Base-by-base conservation (phyloP, 1,140 invertebrate species). In the Drosophila quadrilineata region DNA sequence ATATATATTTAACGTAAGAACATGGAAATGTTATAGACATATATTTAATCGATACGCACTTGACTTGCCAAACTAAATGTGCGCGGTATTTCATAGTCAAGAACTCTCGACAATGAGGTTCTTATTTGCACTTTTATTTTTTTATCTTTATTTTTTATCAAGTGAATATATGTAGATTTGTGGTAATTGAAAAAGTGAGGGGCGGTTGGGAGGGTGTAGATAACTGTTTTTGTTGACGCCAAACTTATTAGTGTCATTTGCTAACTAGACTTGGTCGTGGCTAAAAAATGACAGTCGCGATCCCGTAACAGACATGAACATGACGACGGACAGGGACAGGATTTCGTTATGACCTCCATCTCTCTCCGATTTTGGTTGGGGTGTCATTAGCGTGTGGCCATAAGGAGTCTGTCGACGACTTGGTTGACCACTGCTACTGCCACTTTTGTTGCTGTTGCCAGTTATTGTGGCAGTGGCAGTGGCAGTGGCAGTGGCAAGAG, bases 191-290 rank as follows among this genome's bases (percentile, higher is more conserved):
- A 59, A 50, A 66, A 59, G 10, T 2, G 3, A 14, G 17, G 26
- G 10, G 45, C 26, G 21, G 9, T 1, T 21, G 4, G 9, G 4
- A 10, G 16, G 6, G n/a, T n/a, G n/a, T n/a, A n/a, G n/a, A n/a
- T n/a, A n/a, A n/a, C 35, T 16, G 19, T 8, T 10, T 1, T 8
- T 24, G 10, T 3, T 35, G 36, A 26, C 29, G 31, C 33, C 41
- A 49, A 49, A 67, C 56, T 60, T 67, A 67, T 67, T 52, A 67
- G 38, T 46, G 56, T 45, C 63, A 66, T 66, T 66, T 66, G 56
- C 46, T 50, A n/a, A n/a, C n/a, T n/a, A 24, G 17, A 50, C 57
- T 40, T 17, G 21, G 52, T 12, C 19, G 17, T 8, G 21, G 26
- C 36, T 54, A 57, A 49, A 65, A 66, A 59, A 36, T 59, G 63